Evolutionary conservation across 2,113 vertebrate species (phyloP).

Genomic region (Madoqua kirkii): DNA sequence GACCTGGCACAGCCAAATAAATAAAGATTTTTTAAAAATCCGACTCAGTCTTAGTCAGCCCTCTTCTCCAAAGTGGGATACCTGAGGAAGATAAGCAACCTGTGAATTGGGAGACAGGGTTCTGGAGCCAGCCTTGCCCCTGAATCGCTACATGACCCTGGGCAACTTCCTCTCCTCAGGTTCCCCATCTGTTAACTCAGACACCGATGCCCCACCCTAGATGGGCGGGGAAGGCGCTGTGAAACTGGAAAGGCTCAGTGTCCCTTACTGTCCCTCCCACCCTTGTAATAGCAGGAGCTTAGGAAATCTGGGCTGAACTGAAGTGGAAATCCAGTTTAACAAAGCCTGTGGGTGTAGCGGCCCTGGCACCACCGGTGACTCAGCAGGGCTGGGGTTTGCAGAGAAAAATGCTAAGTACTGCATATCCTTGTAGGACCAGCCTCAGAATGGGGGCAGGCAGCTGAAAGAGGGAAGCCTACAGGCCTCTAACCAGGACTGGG

Average conservation of each 20-base stretch:
- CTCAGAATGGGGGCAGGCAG: not conserved
- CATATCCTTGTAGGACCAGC: not conserved
- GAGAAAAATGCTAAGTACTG: not conserved
- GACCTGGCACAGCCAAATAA: not conserved
- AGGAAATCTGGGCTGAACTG: not conserved
- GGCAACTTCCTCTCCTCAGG: not conserved
- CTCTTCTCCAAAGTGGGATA: not conserved
- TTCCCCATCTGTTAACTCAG: not conserved
- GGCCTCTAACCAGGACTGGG: not conserved
- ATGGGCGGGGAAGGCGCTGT: not conserved
- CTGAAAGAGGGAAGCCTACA: not conserved
- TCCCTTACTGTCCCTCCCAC: not conserved
- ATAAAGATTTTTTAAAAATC: not conserved
- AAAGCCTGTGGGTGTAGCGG: not conserved
- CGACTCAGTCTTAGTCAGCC: not conserved
- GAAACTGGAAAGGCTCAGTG: not conserved
- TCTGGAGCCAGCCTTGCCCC: not conserved
- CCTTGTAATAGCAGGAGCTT: not conserved
- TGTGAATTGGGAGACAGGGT: not conserved
- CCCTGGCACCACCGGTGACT: not conserved
- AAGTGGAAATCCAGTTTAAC: conserved; percentile 22
- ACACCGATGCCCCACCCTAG: not conserved
- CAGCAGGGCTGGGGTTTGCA: not conserved
- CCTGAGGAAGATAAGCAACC: not conserved
- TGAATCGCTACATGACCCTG: not conserved